Base-by-base conservation (phyloP, 2,888 invertebrate genomes). In the Laspeyria flexula region DNA sequence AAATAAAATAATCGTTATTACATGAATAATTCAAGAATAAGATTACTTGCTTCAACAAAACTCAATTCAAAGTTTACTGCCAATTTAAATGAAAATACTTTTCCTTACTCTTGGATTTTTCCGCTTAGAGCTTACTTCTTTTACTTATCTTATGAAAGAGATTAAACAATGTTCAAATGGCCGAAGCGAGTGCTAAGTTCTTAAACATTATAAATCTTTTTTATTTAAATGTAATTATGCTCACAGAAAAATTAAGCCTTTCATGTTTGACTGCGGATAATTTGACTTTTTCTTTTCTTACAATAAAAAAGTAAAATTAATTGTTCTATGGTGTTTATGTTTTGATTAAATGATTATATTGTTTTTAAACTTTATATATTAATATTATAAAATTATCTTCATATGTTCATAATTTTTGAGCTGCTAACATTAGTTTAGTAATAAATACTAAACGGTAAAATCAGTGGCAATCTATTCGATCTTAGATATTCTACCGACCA, bases 71-170 rank as follows among this genome's bases (percentile, higher is more conserved):
- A 83, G 76, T 83, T 82, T 76, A 73, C 72, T 75, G 76, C 62
- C 75, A 76, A 80, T 83, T 79, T 81, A 81, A 82, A 86, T 86
- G 80, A 85, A 85, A 85, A 74, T 76, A 65, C 65, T 71, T 73
- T 73, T 75, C 63, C 61, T 71, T 66, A 70, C 64, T 66, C 54
- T 57, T 52, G 64, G 64, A 73, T 79, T 79, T 80, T 81, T 79
- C 46, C 62, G 73, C 75, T 76, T 72, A 73, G 69, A 75, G 73
- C 73, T 76, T 72, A 65, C 69, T 72, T 66, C 70, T 70, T 73
- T 70, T 68, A 71, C 67, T 77, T 76, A 75, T 76, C 73, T 80
- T 73, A 73, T 74, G 70, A 77, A 77, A 73, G 65, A 83, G 82
- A 85, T 84, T 85, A 83, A 80, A 77, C 75, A 77, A 79, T 82